Evolutionary conservation across 2,113 vertebrate genomes (phyloP).

Genomic region (Gambusia holbrooki): DNA sequence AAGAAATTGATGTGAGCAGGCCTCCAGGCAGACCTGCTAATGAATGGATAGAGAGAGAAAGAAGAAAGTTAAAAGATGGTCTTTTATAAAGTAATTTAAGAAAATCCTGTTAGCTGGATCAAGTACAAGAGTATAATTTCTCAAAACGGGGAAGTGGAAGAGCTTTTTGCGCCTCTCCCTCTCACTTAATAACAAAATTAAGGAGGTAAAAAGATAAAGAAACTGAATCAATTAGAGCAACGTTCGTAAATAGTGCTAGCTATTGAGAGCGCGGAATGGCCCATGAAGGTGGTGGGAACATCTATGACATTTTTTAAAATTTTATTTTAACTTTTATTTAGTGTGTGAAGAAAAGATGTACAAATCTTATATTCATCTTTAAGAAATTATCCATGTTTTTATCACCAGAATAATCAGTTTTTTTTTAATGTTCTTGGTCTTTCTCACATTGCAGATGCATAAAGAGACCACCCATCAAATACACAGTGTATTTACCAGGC

Average conservation of each 20-base stretch:
- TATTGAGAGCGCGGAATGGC: slow-evolving; percentile 61
- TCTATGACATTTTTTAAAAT: background rate
- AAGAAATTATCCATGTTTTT: background rate
- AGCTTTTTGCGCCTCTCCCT: slow-evolving; percentile 68
- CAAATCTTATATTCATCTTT: background rate
- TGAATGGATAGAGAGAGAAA: slow-evolving; percentile 99
- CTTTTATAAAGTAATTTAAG: slow-evolving; percentile 99
- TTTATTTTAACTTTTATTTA: background rate
- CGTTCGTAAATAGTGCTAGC: slow-evolving; percentile 76
- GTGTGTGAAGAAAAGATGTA: background rate
- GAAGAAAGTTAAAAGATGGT: slow-evolving; percentile 99
- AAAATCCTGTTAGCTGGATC: slow-evolving; percentile 99
- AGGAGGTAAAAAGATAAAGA: slow-evolving; percentile 80
- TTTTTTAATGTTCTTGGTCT: slow-evolving; percentile 19
- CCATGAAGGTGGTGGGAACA: slow-evolving; percentile 43
- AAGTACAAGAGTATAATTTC: slow-evolving; percentile 99
- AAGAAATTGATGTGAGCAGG: slow-evolving; percentile 94
- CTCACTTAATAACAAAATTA: slow-evolving; percentile 81
- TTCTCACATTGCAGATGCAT: slow-evolving; percentile 29
- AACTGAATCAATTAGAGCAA: slow-evolving; percentile 80
- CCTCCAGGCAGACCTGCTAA: slow-evolving; percentile 99
- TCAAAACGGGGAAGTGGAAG: slow-evolving; percentile 86
- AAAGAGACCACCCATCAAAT: slow-evolving; percentile 60
- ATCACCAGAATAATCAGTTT: background rate
- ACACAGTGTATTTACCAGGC: slow-evolving; percentile 68